Percentiles rank a stretch among this genome's conserved stretches.
These are phyloP conservation scores for Ormyrus labotus DNA, from an alignment of 2,888 invertebrate species.

Conservation along the genomic window DNA sequence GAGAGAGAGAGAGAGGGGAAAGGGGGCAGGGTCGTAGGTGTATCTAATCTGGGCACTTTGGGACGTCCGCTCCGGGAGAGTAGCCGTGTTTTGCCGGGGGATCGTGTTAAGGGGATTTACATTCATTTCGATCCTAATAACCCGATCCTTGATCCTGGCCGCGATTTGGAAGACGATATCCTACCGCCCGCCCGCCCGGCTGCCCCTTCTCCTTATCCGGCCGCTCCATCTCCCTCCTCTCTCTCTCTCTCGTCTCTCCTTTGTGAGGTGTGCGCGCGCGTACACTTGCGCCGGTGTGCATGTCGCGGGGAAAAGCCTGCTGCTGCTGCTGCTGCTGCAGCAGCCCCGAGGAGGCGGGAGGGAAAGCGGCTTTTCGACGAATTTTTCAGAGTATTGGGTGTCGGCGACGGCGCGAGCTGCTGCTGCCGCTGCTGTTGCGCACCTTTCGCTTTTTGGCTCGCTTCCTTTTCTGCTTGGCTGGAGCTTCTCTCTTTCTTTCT, in stretches of 20 bases:
- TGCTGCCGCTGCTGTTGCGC: conserved; percentile 32
- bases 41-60: conserved; percentile 52
- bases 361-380: neutral
- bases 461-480: conserved; percentile 45
- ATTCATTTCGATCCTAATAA: conserved; percentile 76
- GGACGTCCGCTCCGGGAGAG: conserved; percentile 59
- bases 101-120: conserved; percentile 76
- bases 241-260: conserved; percentile 1
- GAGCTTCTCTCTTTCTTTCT: neutral
- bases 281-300: neutral
- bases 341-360: neutral
- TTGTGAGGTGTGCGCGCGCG: neutral
- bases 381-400: neutral
- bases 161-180: conserved; percentile 66
- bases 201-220: neutral
- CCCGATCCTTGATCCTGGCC: conserved; percentile 72
- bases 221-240: neutral
- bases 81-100: conserved; percentile 75
- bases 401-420: conserved; percentile 17
- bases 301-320: too few species aligned
- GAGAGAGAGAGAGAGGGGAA: neutral
- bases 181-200: conserved; percentile 12
- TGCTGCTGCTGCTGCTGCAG: neutral
- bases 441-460: conserved; percentile 57
- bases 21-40: conserved; percentile 17